These are phyloP conservation scores for Ctenoplectra terminalis DNA, from an alignment of 1,140 invertebrate species.

Conservation along the genomic window DNA sequence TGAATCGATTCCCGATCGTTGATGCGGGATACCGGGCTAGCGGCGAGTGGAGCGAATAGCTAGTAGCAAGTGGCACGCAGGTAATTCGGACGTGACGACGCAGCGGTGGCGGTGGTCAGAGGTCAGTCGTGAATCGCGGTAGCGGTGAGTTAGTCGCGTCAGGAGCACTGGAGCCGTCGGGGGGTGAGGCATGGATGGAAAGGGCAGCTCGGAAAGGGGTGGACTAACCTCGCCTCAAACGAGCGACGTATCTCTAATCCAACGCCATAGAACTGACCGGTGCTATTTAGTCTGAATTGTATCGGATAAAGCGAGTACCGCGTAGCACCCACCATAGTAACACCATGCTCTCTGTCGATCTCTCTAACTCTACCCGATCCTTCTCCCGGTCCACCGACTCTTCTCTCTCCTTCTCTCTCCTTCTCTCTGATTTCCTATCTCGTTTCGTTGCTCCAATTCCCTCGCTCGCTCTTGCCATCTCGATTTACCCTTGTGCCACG, in stretches of 20 bases:
- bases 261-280: constrained; percentile 78
- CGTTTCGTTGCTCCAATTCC: constrained; percentile 12
- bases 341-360: constrained; percentile 72
- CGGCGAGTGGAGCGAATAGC: constrained; percentile 20
- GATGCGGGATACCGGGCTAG: constrained; percentile 17
- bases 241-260: constrained; percentile 80
- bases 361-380: constrained; percentile 52
- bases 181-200: neutral
- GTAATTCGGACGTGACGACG: constrained; percentile 74
- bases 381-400: constrained; percentile 10
- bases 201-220: neutral
- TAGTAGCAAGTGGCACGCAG: constrained; percentile 64
- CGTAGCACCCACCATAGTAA: constrained; percentile 74
- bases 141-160: constrained; percentile 61
- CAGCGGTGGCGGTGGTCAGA: constrained; percentile 46
- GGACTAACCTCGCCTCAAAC: constrained; percentile 75
- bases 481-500: constrained; percentile 60
- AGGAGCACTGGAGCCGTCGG: constrained; percentile 14
- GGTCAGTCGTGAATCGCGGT: constrained; percentile 55
- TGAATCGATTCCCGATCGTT: constrained; percentile 70
- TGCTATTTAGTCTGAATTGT: constrained; percentile 80
- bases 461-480: constrained; percentile 47
- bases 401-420: constrained; percentile 21
- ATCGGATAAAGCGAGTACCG: constrained; percentile 77
- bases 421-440: constrained; percentile 2